A percentile compares a stretch with the other conserved stretches of the same genome.
phyloP scores from a whole-genome alignment of 2,113 vertebrate species.

The Pandion haliaetus region DNA sequence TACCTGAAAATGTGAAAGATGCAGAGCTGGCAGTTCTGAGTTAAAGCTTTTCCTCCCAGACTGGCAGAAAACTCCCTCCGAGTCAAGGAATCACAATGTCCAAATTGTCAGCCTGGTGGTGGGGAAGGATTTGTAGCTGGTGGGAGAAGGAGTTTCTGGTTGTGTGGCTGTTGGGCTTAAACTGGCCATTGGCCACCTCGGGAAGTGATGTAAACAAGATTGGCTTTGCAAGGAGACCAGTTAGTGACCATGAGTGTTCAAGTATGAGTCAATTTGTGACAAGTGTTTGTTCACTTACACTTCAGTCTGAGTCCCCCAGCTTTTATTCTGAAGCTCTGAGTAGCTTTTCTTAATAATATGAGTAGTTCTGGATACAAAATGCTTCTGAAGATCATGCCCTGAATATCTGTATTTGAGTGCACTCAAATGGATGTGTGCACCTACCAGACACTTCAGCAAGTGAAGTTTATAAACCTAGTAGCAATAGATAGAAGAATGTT shows the following conservation, averaged over 20 bases:
- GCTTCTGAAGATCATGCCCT: background rate
- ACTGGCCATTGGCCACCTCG: background rate
- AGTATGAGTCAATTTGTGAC: background rate
- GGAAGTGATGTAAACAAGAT: fast-evolving
- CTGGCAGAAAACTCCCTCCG: background rate
- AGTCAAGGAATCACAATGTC: background rate
- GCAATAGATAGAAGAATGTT: background rate
- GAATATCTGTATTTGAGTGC: background rate
- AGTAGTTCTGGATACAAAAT: background rate
- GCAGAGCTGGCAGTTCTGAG: background rate
- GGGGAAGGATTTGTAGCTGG: background rate
- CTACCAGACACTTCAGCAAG: background rate
- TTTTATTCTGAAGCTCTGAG: background rate
- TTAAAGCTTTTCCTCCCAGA: background rate
- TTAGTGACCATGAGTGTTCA: background rate
- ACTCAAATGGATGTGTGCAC: background rate
- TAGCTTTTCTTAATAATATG: background rate
- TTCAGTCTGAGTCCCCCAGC: background rate
- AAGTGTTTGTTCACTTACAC: background rate
- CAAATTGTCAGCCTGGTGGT: background rate
- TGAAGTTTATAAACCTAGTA: background rate
- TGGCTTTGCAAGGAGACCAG: background rate
- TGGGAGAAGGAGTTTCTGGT: background rate
- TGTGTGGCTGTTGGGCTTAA: background rate
- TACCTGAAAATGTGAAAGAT: background rate